phyloP scores from a whole-genome alignment of 2,113 vertebrate genomes.

The Orthonyx spaldingii region DNA sequence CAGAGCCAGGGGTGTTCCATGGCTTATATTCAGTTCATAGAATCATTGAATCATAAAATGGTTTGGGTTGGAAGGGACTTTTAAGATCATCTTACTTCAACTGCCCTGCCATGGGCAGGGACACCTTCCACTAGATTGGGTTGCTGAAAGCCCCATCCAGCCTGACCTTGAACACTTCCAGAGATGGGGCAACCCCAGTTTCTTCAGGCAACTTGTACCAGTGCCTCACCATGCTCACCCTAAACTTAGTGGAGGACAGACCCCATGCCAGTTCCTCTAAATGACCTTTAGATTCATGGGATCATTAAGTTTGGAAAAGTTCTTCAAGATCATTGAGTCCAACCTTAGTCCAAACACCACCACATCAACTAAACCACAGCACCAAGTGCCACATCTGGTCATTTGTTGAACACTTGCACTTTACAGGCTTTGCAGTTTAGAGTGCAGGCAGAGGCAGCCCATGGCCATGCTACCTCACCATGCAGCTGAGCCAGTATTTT shows the following conservation, averaged over 20 bases:
- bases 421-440: neutral
- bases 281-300: neutral
- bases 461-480: neutral
- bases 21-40: neutral
- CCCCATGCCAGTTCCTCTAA: neutral
- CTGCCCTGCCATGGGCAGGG: rapidly evolving
- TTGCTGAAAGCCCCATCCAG: neutral
- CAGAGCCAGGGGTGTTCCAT: neutral
- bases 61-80: neutral
- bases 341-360: rapidly evolving
- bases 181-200: rapidly evolving
- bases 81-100: neutral
- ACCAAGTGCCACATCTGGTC: neutral
- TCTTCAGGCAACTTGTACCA: neutral
- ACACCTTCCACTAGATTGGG: rapidly evolving
- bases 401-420: neutral
- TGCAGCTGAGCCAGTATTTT: neutral
- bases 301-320: neutral
- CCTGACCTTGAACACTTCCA: neutral
- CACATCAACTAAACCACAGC: too few species aligned
- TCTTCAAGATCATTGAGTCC: neutral
- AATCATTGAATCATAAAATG: neutral
- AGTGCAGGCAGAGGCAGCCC: rapidly evolving
- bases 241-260: neutral
- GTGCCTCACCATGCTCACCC: neutral